phyloP scores from a whole-genome alignment of 2,888 invertebrate species.

The Troides oblongomaculatus region DNA sequence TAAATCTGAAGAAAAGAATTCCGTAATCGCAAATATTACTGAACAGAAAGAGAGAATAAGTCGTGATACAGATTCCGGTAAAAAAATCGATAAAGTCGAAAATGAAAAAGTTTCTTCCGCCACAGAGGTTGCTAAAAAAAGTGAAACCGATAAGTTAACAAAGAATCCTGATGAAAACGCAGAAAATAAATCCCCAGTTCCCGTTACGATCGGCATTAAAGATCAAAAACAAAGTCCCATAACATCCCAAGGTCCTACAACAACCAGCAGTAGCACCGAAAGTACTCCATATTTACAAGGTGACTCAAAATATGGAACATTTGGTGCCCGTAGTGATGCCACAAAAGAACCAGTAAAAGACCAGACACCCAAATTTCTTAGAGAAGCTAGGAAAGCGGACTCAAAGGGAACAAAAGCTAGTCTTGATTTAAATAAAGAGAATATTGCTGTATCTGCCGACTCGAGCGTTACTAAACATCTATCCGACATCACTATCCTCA shows the following conservation, averaged over 20 bases:
- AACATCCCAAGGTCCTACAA: conserved; percentile 14
- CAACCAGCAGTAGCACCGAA: conserved; percentile 19
- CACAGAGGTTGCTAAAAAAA: not conserved
- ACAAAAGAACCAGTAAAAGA: not conserved
- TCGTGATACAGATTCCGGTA: conserved; percentile 9
- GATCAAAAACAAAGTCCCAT: conserved; percentile 18
- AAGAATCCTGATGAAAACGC: not conserved
- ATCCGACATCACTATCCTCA: too few relatives aligned
- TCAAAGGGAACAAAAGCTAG: not conserved
- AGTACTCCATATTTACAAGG: not conserved
- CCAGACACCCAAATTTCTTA: conserved; percentile 3
- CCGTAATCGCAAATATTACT: not conserved
- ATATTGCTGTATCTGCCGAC: not conserved
- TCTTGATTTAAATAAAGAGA: not conserved
- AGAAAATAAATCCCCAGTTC: not conserved
- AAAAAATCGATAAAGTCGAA: not conserved
- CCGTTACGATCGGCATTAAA: not conserved
- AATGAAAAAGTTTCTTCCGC: not conserved
- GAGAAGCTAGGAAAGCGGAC: not conserved
- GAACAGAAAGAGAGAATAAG: conserved; percentile 17
- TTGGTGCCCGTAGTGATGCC: not conserved
- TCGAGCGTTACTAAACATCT: not conserved
- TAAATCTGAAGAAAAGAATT: not conserved
- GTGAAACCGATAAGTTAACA: not conserved
- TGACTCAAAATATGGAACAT: not conserved